A percentile compares a stretch with the other conserved stretches of the same genome.
These are phyloP conservation scores for Gouania willdenowi DNA, from an alignment of 2,797 vertebrate species.

Conservation along the genomic window DNA sequence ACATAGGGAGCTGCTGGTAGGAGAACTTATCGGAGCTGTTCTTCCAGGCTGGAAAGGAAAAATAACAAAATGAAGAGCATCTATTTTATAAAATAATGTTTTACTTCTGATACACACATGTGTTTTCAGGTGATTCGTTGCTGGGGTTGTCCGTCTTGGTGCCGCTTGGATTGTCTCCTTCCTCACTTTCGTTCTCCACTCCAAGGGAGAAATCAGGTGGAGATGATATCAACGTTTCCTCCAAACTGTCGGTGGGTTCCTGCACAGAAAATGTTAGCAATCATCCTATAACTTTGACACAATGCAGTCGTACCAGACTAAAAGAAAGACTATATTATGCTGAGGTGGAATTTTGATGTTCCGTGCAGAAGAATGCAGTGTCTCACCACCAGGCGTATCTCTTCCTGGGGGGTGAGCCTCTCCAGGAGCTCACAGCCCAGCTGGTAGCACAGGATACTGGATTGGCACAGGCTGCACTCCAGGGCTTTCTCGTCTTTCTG, in stretches of 20 bases:
- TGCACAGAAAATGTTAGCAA: no score
- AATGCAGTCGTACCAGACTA: no score
- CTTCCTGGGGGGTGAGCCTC: slow-evolving; percentile 91
- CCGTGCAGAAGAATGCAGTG: slow-evolving; percentile 9
- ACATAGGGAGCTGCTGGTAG: slow-evolving; percentile 94
- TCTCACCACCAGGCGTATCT: slow-evolving; percentile 94
- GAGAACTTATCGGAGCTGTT: slow-evolving; percentile 92
- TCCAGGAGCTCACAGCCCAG: slow-evolving; percentile 94
- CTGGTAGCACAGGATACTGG: slow-evolving; percentile 98
- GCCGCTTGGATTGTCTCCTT: slow-evolving; percentile 69
- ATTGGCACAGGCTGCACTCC: slow-evolving; percentile 95
- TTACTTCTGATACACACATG: slow-evolving; percentile 78
- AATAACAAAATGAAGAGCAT: no score
- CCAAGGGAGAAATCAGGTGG: slow-evolving; percentile 82
- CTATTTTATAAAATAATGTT: no score
- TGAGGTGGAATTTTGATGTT: slow-evolving; percentile 19
- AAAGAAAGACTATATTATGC: no score
- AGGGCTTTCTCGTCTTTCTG: slow-evolving; percentile 93
- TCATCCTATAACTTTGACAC: neutral
- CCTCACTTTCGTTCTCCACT: slow-evolving; percentile 80
- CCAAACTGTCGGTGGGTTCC: slow-evolving; percentile 93
- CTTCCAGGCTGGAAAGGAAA: slow-evolving; percentile 85
- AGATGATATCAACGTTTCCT: slow-evolving; percentile 89
- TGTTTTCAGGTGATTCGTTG: slow-evolving; percentile 74
- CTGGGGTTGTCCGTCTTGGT: slow-evolving; percentile 82